phyloP scores from a whole-genome alignment of 2,797 vertebrate species.

The Poecilia gillii region DNA sequence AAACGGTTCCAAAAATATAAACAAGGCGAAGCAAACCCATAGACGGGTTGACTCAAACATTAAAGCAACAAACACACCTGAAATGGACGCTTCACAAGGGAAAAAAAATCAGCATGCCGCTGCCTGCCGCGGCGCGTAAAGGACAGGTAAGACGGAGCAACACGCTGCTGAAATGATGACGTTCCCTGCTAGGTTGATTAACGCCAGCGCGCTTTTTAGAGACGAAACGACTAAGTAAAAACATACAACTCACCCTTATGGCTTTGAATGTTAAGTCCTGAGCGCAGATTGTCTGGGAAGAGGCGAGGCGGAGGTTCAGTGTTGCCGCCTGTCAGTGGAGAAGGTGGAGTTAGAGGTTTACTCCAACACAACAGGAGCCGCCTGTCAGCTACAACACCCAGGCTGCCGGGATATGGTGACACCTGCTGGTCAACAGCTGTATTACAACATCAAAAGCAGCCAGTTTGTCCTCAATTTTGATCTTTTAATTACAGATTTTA shows the following conservation, averaged over 20 bases:
- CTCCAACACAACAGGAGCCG: constrained; percentile 68
- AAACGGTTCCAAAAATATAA: neutral
- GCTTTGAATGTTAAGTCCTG: constrained; percentile 43
- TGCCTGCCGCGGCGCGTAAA: constrained; percentile 59
- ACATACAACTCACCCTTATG: constrained; percentile 61
- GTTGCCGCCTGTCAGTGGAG: constrained; percentile 70
- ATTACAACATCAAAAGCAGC: constrained; percentile 36
- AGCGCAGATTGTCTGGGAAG: constrained; percentile 45
- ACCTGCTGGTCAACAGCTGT: constrained; percentile 51
- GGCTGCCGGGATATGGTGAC: constrained; percentile 60
- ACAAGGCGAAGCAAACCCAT: neutral
- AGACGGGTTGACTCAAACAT: neutral
- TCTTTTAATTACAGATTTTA: neutral
- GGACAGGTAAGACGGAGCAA: constrained; percentile 60
- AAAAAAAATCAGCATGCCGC: constrained; percentile 19
- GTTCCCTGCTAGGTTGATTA: constrained; percentile 3
- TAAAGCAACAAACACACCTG: constrained; percentile 24
- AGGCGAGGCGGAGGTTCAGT: constrained; percentile 65
- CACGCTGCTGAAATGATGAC: neutral
- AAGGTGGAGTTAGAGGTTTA: constrained; percentile 75
- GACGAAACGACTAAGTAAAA: neutral
- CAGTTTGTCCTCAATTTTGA: neutral
- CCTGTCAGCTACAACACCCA: constrained; percentile 48
- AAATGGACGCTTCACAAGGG: constrained; percentile 24
- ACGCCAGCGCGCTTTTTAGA: constrained; percentile 11